phyloP scores from a whole-genome alignment of 1,140 invertebrate genomes.

The Trichonephila inaurata region DNA sequence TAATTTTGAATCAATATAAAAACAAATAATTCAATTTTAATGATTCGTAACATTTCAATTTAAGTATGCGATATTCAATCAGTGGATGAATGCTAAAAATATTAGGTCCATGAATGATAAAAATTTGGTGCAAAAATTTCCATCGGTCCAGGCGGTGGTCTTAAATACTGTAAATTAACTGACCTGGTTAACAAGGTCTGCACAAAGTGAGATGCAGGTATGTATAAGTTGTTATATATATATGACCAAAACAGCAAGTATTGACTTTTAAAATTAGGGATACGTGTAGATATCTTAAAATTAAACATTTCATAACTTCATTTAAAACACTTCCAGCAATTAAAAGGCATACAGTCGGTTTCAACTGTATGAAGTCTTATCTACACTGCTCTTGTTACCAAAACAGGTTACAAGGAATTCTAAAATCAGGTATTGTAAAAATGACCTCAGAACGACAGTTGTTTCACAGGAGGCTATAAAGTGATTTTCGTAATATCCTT shows the following conservation, averaged over 20 bases:
- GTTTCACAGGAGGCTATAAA: conserved; percentile 49
- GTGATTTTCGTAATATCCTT: conserved; percentile 49
- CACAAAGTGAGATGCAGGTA: conserved; percentile 11
- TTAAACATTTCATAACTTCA: conserved; percentile 42
- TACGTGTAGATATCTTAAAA: conserved; percentile 45
- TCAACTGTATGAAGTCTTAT: conserved; percentile 47
- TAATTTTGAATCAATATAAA: neutral
- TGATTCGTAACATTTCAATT: conserved; percentile 4
- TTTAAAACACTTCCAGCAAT: conserved; percentile 59
- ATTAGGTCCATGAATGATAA: conserved; percentile 26
- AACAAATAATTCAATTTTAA: conserved; percentile 1
- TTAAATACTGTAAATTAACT: conserved; percentile 28
- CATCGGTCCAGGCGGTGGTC: neutral
- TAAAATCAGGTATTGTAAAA: conserved; percentile 74
- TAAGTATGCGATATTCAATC: conserved; percentile 32
- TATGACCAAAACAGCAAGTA: conserved; percentile 29
- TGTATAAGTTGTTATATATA: neutral
- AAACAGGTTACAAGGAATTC: conserved; percentile 69
- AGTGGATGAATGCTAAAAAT: conserved; percentile 19
- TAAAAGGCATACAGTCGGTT: conserved; percentile 55
- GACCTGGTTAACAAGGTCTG: conserved; percentile 2
- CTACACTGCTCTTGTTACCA: conserved; percentile 55
- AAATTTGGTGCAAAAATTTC: conserved; percentile 34
- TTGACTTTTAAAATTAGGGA: conserved; percentile 49
- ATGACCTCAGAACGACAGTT: conserved; percentile 47